Evolutionary conservation across 2,888 invertebrate species (phyloP).

Genomic region (Conops quadrifasciatus): DNA sequence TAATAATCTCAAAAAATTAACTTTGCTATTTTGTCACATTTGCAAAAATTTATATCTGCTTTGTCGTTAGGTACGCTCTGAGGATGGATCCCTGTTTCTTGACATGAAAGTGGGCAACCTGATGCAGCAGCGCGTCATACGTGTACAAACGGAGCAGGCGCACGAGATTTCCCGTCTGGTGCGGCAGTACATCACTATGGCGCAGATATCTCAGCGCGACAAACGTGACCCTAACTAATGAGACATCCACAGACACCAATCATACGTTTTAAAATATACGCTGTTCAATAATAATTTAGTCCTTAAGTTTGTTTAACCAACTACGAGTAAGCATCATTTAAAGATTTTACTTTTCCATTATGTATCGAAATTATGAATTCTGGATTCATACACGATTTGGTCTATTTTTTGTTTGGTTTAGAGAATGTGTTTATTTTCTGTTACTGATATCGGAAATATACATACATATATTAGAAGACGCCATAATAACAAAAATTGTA

Average conservation of each 20-base stretch:
- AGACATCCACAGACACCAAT: neutral
- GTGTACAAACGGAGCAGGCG: constrained; percentile 96
- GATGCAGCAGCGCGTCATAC: constrained; percentile 93
- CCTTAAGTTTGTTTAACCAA: constrained; percentile 1
- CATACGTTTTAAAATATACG: neutral
- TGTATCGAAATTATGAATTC: neutral
- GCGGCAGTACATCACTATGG: constrained; percentile 95
- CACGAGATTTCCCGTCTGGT: constrained; percentile 96
- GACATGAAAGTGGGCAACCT: constrained; percentile 98
- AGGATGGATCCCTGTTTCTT: constrained; percentile 89
- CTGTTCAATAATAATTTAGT: neutral
- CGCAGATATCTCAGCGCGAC: constrained; percentile 69
- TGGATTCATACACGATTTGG: neutral
- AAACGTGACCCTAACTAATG: constrained; percentile 55
- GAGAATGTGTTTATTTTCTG: neutral
- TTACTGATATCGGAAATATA: neutral
- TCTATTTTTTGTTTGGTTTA: neutral
- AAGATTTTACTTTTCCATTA: neutral
- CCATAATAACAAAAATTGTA: constrained; percentile 16
- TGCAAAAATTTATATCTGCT: no score
- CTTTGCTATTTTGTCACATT: no score
- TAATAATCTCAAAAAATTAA: neutral
- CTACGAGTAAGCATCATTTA: neutral
- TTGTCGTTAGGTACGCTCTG: constrained; percentile 84
- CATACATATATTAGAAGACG: neutral